Evolutionary conservation across 2,888 invertebrate species (phyloP), one percentile per base, ranked within the genome.

Genomic region (Pyralis farinalis): DNA sequence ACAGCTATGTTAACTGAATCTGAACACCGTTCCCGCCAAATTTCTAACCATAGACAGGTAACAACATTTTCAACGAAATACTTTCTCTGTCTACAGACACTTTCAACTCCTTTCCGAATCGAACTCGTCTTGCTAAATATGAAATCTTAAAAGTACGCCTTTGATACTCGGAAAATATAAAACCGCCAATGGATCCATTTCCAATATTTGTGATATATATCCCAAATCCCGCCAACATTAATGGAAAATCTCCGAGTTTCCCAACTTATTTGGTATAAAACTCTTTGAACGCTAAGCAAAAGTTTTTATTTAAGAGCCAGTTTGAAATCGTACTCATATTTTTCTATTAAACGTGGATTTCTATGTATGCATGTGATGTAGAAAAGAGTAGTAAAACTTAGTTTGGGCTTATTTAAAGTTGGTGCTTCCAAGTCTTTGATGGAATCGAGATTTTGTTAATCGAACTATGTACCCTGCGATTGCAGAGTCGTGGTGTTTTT

Each of bases 121-220:
- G 16, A 16, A 16, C 16, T 4, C 16, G 4, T 16, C 16, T 16
- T 16, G 16, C 16, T 16, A 16, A 16, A 16, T 16, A 16, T 3
- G 20, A 62, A 53, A 61, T 60, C 60, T 63, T 53, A 58, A 63
- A 60, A 55, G 51, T 58, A 58, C 53, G 55, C 47, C 58, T 72
- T 64, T 70, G 58, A 61, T 58, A 55, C 47, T 46, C 30, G 47
- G 45, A 46, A 47, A 40, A 53, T 57, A 63, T 59, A 51, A 51
- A 55, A 57, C 58, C 58, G 56, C 68, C 57, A 53, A 47, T 49
- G 55, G 49, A 52, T 57, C 51, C 54, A 47, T 49, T 57, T 61
- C 52, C 60, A 63, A 71, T 74, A 71, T 71, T 66, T 63, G 56
- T 56, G 59, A 68, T 63, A 71, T 63, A 69, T 72, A 65, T 69